Percentiles rank a stretch among this genome's conserved stretches.
phyloP scores from a whole-genome alignment of 30 jellyfish, hydroid and myxozoan species.

The Turritopsis rubra region DNA sequence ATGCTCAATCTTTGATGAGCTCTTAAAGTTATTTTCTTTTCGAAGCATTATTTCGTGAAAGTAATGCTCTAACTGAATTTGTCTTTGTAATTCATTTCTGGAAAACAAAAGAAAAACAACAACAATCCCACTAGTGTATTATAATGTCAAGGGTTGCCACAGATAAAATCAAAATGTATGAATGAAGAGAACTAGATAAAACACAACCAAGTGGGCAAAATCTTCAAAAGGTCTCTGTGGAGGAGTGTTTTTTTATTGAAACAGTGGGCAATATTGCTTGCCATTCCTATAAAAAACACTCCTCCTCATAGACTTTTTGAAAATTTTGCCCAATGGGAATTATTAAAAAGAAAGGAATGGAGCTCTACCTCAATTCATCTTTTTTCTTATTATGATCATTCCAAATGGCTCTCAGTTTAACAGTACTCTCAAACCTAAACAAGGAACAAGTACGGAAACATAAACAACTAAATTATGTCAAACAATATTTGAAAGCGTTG shows the following conservation, averaged over 20 bases:
- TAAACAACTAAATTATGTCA: too few species aligned
- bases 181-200: constrained; percentile 37
- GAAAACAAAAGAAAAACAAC: too few species aligned
- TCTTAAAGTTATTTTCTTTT: not conserved
- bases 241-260: too few species aligned
- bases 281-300: too few species aligned
- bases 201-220: too few species aligned
- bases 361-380: not conserved
- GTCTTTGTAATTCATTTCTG: not conserved
- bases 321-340: too few species aligned
- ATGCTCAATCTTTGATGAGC: not conserved
- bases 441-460: not conserved
- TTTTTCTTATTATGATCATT: not conserved
- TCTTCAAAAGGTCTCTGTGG: too few species aligned
- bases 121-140: too few species aligned
- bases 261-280: too few species aligned
- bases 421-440: not conserved
- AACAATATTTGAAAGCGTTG: too few species aligned
- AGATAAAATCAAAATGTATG: constrained; percentile 8
- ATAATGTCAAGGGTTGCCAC: not conserved
- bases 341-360: not conserved
- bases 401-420: not conserved
- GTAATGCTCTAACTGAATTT: not conserved
- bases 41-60: not conserved
- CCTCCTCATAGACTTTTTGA: too few species aligned